Conservation (phyloP, 2,797 vertebrate species). For the Sebastiscus albofasciatus region DNA sequence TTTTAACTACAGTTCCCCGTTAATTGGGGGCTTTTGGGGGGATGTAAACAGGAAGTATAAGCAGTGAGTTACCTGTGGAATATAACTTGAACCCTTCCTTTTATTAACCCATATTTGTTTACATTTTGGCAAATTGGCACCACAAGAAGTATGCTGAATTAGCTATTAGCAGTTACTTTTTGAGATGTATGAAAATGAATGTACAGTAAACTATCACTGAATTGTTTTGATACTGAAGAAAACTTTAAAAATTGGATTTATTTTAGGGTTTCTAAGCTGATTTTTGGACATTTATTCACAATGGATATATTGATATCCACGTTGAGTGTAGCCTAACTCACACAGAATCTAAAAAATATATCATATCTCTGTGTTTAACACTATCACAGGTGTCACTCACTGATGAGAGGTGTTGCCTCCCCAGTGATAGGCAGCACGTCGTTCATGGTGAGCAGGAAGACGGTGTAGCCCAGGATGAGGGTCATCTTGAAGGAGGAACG, state of each 20-base stretch:
- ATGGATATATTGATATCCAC: not conserved
- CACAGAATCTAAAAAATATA: not conserved
- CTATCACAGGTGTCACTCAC: conserved; percentile 48
- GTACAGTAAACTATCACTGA: not conserved
- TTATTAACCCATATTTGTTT: too few species aligned
- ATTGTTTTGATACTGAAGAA: too few species aligned
- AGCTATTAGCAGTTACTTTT: not conserved
- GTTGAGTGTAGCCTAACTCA: not conserved
- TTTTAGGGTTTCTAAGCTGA: not conserved
- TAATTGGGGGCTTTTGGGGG: not conserved
- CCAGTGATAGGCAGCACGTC: conserved; percentile 79
- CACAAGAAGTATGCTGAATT: not conserved
- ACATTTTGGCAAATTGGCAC: too few species aligned
- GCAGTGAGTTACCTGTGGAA: not conserved
- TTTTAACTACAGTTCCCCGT: not conserved
- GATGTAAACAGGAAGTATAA: not conserved
- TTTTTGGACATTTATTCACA: not conserved
- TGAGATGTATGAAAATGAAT: too few species aligned
- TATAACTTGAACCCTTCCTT: too few species aligned
- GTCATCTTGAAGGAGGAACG: conserved; percentile 85
- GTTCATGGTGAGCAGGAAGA: conserved; percentile 85
- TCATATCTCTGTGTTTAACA: not conserved
- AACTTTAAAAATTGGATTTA: too few species aligned
- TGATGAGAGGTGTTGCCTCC: conserved; percentile 76
- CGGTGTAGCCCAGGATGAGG: conserved; percentile 84